Evolutionary conservation across 2,797 vertebrate genomes (phyloP), one percentile per base, ranked within the genome.

Genomic region (Tokudaia muenninki): DNA sequence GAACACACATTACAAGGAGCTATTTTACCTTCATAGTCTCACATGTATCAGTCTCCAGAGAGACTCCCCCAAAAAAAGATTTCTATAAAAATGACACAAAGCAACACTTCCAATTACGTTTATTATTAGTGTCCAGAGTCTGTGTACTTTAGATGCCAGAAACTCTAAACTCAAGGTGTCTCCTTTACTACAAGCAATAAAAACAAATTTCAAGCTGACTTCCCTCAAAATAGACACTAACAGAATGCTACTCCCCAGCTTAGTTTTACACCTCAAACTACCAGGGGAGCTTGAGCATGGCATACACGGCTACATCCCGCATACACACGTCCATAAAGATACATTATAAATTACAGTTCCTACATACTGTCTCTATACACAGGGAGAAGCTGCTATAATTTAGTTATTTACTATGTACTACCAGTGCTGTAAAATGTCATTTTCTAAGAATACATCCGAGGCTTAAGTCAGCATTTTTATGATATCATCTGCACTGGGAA

Each of bases 391-490:
- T 95, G 96, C 94, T 97, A 97, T 98, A 98, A 98, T 98, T 98
- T 98, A 98, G 97, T 98, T 98, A 98, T 99, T 99, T 99, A 99
- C 99, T 99, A 98, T 98, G 97, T 98, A 98, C 96, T 98, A 98
- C 97, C 94, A 96, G 97, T 97, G 98, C 98, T 98, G 98, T 98
- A 98, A 98, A 98, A 98, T 98, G 98, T 98, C 98, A 98, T 98
- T 99, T 98, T 98, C 98, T 98, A 98, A 98, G 98, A 98, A 98
- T 98, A 98, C 98, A 98, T 98, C 98, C 24, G 98, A 98, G 98
- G 98, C 98, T 98, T 98, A 99, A 99, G 98, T 99, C 98, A 99
- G 98, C 98, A 97, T 98, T 99, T 99, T 99, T 98, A 98, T 98
- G 98, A 98, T 98, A 98, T 99, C 98, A 98, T 98, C 98, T 97